A percentile compares a stretch with the other conserved stretches of the same genome.
These are phyloP conservation scores for Chrysomela aeneicollis DNA, from an alignment of 2,888 invertebrate species.

Conservation along the genomic window DNA sequence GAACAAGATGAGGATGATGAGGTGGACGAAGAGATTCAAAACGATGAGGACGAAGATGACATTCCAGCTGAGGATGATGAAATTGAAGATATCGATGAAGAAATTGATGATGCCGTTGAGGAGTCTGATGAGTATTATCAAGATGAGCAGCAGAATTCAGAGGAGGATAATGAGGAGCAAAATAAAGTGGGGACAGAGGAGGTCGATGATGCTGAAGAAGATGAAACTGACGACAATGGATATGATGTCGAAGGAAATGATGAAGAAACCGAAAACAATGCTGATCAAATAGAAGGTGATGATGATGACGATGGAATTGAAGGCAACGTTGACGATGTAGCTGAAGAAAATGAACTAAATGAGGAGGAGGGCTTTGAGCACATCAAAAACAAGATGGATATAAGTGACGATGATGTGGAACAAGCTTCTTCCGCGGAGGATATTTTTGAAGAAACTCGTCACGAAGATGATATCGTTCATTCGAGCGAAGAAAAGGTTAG, in stretches of 20 bases:
- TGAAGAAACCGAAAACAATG: conserved; percentile 39
- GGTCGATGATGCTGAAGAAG: conserved; percentile 56
- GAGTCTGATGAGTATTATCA: conserved; percentile 63
- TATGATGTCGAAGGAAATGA: conserved; percentile 51
- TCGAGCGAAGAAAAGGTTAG: neutral
- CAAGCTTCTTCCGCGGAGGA: conserved; percentile 26
- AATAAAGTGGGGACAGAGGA: conserved; percentile 3
- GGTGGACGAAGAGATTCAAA: conserved; percentile 53
- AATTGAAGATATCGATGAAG: conserved; percentile 37
- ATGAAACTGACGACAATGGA: conserved; percentile 47
- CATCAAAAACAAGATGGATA: neutral
- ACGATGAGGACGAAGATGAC: conserved; percentile 41
- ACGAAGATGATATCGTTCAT: conserved; percentile 25
- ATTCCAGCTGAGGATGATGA: conserved; percentile 38
- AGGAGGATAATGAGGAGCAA: conserved; percentile 22
- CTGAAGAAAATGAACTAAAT: neutral
- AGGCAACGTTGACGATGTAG: neutral
- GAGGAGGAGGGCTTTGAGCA: conserved; percentile 39
- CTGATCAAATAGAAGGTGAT: conserved; percentile 43
- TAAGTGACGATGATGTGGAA: conserved; percentile 46
- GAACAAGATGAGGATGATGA: conserved; percentile 53
- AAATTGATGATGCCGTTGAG: conserved; percentile 56
- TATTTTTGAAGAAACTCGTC: conserved; percentile 13
- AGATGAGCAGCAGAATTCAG: conserved; percentile 63
- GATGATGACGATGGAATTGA: conserved; percentile 44